Evolutionary conservation across 2,113 vertebrate species (phyloP).

Genomic region (Trematocara macrostoma): DNA sequence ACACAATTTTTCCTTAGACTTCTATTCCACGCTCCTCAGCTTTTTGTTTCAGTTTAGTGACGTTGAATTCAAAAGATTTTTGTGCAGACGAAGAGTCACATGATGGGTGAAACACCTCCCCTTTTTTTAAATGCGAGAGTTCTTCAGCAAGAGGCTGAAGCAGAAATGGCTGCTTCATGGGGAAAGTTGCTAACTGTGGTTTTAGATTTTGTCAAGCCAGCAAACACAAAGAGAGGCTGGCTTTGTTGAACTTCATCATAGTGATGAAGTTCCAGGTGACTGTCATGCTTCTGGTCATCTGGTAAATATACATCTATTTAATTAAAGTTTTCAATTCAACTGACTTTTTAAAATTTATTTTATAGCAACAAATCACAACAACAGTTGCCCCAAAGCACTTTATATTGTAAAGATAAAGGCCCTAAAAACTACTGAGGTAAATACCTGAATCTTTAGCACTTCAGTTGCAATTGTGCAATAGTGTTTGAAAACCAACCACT

Average conservation of each 20-base stretch:
- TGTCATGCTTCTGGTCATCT: background rate
- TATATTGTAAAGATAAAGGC: background rate
- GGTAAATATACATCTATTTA: background rate
- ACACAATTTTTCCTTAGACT: background rate
- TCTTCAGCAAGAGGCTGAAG: background rate
- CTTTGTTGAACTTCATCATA: background rate
- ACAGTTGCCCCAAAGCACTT: background rate
- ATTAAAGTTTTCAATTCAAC: background rate
- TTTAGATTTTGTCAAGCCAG: background rate
- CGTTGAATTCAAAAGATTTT: background rate
- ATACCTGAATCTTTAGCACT: background rate
- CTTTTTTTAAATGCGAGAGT: background rate
- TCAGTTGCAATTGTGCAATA: background rate
- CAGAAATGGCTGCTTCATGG: background rate
- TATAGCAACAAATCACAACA: background rate
- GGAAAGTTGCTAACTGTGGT: background rate
- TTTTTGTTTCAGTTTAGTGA: background rate
- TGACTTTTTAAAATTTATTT: background rate
- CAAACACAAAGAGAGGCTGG: background rate
- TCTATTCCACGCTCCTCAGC: background rate
- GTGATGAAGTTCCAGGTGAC: background rate
- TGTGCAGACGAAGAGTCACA: background rate
- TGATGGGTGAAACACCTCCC: background rate
- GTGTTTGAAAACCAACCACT: background rate
- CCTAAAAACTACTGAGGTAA: background rate